Percentiles rank a stretch among this genome's conserved stretches.
Evolutionary conservation across 2,113 vertebrate genomes (phyloP).

Genomic region (Thermophis baileyi): DNA sequence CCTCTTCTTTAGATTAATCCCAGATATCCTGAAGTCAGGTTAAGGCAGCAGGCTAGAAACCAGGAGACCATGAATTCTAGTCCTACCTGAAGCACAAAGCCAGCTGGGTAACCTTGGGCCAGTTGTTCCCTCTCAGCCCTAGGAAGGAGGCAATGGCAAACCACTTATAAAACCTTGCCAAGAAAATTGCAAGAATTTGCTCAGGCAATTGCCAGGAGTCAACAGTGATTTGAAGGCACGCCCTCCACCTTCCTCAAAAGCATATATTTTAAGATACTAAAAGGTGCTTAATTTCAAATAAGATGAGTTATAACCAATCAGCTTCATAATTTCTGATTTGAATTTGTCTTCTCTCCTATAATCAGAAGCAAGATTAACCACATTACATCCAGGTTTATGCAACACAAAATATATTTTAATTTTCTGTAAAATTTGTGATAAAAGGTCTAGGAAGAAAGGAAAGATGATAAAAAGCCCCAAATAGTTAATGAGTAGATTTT

Average conservation of each 20-base stretch:
- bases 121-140: background rate
- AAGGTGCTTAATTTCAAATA: background rate
- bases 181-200: background rate
- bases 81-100: background rate
- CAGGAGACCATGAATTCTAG: background rate
- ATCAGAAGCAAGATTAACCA: background rate
- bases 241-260: background rate
- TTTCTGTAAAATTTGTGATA: background rate
- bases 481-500: background rate
- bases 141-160: background rate
- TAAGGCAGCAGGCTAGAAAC: background rate
- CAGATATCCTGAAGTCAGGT: background rate
- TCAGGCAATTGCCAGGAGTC: background rate
- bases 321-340: background rate
- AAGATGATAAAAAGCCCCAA: background rate
- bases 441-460: background rate
- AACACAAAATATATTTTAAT: background rate
- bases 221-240: background rate
- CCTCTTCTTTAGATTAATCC: background rate
- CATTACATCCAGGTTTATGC: background rate
- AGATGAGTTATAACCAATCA: background rate
- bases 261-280: background rate
- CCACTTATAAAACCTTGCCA: background rate
- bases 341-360: background rate
- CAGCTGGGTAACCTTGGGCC: background rate